Percentiles rank a stretch among this genome's conserved stretches.
Evolutionary conservation across 2,888 invertebrate species (phyloP).

Genomic region (Xylophagus ater): DNA sequence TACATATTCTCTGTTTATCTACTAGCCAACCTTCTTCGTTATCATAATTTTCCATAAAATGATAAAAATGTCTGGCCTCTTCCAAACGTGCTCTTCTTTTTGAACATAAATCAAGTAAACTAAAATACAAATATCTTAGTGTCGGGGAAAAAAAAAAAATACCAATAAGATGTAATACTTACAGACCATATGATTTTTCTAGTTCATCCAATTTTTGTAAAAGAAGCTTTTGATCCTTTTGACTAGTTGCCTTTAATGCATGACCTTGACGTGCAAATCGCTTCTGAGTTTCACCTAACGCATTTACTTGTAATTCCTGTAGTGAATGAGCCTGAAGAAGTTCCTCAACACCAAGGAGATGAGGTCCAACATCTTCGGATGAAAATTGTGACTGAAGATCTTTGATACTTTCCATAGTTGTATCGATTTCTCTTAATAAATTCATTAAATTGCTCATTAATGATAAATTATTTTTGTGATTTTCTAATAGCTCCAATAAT

Average conservation of each 20-base stretch:
- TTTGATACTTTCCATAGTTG: constrained; percentile 68
- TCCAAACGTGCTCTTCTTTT: constrained; percentile 75
- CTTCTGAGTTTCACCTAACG: constrained; percentile 74
- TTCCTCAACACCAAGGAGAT: constrained; percentile 89
- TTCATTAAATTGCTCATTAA: constrained; percentile 78
- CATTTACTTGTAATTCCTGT: constrained; percentile 81
- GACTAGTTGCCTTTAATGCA: constrained; percentile 45
- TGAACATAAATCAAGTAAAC: constrained; percentile 30
- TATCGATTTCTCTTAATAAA: constrained; percentile 83
- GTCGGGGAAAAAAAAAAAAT: not conserved
- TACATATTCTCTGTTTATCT: constrained; percentile 88
- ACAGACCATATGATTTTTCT: constrained; percentile 66
- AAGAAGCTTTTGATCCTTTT: constrained; percentile 47
- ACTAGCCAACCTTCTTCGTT: constrained; percentile 96
- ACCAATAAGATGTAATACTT: constrained; percentile 20
- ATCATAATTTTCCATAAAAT: constrained; percentile 93
- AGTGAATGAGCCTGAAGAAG: constrained; percentile 87
- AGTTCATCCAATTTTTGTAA: constrained; percentile 64
- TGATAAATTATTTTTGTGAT: constrained; percentile 64
- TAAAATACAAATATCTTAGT: constrained; percentile 7
- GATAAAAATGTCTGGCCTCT: constrained; percentile 86
- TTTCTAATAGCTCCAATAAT: constrained; percentile 71
- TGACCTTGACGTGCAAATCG: constrained; percentile 59
- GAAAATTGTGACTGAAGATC: constrained; percentile 62
- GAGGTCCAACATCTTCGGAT: constrained; percentile 84